phyloP scores from a whole-genome alignment of 2,797 vertebrate species.

The Cyclopterus lumpus region DNA sequence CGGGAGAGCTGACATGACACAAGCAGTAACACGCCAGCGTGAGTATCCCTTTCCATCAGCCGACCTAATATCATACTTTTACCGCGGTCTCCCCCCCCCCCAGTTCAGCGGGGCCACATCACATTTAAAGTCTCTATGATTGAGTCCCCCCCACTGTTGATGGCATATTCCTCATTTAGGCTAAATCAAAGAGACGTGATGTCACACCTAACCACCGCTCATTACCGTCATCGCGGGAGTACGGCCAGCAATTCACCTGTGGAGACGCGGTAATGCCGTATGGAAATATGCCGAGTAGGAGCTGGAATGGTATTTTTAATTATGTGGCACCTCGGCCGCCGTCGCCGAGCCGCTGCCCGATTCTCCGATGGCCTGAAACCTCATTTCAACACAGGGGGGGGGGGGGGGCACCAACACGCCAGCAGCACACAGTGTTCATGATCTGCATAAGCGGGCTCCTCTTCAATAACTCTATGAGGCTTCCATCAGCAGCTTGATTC shows the following conservation, averaged over 20 bases:
- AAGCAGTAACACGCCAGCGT: conserved; percentile 28
- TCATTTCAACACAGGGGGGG: conserved; percentile 78
- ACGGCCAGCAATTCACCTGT: conserved; percentile 80
- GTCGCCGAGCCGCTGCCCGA: conserved; percentile 51
- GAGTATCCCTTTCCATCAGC: conserved; percentile 65
- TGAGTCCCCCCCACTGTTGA: conserved; percentile 62
- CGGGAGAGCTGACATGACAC: conserved; percentile 29
- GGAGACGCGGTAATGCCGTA: conserved; percentile 58
- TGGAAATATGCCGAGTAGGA: conserved; percentile 77
- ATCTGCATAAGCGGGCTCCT: conserved; percentile 57
- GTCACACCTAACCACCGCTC: conserved; percentile 76
- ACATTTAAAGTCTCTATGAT: conserved; percentile 76
- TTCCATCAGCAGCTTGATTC: conserved; percentile 61
- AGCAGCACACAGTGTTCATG: conserved; percentile 49
- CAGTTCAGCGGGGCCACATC: conserved; percentile 68
- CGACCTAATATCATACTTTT: conserved; percentile 71
- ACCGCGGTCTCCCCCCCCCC: conserved; percentile 68
- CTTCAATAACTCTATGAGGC: conserved; percentile 49
- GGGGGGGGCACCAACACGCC: too few species aligned
- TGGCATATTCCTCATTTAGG: conserved; percentile 83
- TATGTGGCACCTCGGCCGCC: conserved; percentile 65
- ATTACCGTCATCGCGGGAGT: conserved; percentile 77
- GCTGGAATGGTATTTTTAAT: conserved; percentile 84
- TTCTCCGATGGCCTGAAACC: conserved; percentile 50
- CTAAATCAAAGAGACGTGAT: conserved; percentile 82